Conservation (phyloP, 1,140 invertebrate species). For the Melanaphis sacchari region DNA sequence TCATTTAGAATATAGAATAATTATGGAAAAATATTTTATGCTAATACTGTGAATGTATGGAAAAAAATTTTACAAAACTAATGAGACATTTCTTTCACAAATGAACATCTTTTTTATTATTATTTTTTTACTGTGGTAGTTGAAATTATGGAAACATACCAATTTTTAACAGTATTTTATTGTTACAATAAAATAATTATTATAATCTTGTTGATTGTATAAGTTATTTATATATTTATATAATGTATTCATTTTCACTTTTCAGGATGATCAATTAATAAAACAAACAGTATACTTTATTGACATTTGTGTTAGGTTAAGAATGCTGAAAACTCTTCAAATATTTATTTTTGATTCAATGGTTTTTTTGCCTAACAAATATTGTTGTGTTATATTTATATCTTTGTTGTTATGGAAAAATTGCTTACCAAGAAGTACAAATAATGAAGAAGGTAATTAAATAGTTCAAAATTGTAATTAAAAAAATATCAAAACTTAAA, state of each 20-base stretch:
- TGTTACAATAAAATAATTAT: not conserved
- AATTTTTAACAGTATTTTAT: not conserved
- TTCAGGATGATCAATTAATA: conserved; percentile 42
- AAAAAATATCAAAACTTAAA: not conserved
- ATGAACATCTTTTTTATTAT: not conserved
- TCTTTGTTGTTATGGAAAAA: conserved; percentile 46
- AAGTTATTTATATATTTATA: not conserved
- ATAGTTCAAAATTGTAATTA: not conserved
- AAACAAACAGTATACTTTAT: conserved; percentile 18
- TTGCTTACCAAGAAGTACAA: conserved; percentile 17
- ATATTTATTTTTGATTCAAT: conserved; percentile 53
- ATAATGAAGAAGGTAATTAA: conserved; percentile 29
- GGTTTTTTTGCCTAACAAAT: conserved; percentile 43
- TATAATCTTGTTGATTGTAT: not conserved
- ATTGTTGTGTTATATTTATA: conserved; percentile 48
- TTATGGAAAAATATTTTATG: too few species aligned
- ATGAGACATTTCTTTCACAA: too few species aligned
- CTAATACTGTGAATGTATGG: too few species aligned
- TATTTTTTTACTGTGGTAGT: not conserved
- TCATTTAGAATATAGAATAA: too few species aligned
- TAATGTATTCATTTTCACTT: conserved; percentile 17
- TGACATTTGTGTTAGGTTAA: conserved; percentile 40
- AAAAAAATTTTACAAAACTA: too few species aligned
- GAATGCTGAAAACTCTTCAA: conserved; percentile 40
- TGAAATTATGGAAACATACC: not conserved